Conservation (phyloP, 2,113 vertebrate species). For the Leptocoma aspasia region DNA sequence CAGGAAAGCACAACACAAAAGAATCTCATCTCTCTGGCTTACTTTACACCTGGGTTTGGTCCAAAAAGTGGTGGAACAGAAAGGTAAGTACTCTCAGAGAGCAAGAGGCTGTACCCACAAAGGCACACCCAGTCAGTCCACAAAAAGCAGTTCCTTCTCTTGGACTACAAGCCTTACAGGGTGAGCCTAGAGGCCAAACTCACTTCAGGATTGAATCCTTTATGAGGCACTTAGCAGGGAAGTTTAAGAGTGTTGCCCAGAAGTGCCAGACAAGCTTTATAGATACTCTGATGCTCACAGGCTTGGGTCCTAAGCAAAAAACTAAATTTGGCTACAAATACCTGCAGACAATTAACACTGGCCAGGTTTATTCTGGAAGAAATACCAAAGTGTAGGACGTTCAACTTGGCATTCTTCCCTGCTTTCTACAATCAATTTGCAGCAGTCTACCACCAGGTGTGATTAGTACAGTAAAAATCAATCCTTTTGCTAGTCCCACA, state of each 20-base stretch:
- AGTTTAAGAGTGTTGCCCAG: not conserved
- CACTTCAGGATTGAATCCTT: not conserved
- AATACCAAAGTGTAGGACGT: not conserved
- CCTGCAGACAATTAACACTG: not conserved
- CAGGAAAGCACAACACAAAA: not conserved
- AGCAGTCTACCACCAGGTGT: not conserved
- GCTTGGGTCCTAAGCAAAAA: not conserved
- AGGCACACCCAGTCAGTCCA: not conserved
- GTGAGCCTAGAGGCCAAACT: not conserved
- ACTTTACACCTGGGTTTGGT: not conserved
- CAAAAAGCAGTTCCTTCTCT: not conserved
- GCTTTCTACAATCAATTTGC: not conserved
- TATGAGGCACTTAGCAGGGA: not conserved
- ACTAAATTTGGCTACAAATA: not conserved
- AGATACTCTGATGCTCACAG: not conserved
- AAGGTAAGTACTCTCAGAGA: fast-evolving
- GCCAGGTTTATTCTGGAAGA: not conserved
- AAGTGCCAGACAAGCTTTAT: not conserved
- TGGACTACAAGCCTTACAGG: not conserved
- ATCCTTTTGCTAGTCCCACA: not conserved
- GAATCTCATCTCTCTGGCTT: not conserved
- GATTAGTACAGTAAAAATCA: not conserved
- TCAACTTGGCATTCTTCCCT: not conserved
- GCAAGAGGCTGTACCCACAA: not conserved
- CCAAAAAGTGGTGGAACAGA: not conserved